Percentiles rank a stretch among this genome's conserved stretches.
Evolutionary conservation across 2,888 invertebrate genomes (phyloP).

Genomic region (Ceratothoa steindachneri): DNA sequence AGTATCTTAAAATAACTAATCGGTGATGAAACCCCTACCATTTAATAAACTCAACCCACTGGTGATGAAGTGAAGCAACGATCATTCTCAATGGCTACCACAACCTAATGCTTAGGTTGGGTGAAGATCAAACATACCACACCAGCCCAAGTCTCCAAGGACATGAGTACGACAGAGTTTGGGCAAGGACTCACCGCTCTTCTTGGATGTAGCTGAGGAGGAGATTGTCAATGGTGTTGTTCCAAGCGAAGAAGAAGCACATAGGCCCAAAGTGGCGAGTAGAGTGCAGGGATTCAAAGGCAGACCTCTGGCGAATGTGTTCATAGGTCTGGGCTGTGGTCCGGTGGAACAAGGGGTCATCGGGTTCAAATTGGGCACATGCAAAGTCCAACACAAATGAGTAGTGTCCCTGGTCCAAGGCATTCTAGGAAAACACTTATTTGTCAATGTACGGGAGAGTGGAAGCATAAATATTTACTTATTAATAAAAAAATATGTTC

Average conservation of each 20-base stretch:
- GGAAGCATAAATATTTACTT: too few relatives aligned
- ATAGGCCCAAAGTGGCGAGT: conserved; percentile 92
- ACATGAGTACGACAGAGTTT: not conserved
- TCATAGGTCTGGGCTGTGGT: conserved; percentile 72
- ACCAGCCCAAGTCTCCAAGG: too few relatives aligned
- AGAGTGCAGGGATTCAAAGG: conserved; percentile 72
- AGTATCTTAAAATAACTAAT: too few relatives aligned
- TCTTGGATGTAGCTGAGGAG: conserved; percentile 63
- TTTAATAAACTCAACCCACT: too few relatives aligned
- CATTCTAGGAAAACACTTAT: too few relatives aligned
- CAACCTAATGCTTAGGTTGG: too few relatives aligned
- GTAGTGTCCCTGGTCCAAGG: conserved; percentile 71
- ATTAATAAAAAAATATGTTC: too few relatives aligned
- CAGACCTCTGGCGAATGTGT: conserved; percentile 64
- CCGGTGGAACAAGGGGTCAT: conserved; percentile 75
- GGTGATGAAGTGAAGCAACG: too few relatives aligned
- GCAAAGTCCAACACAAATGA: conserved; percentile 82
- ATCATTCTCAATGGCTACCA: too few relatives aligned
- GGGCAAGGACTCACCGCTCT: conserved; percentile 27
- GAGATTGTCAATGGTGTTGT: conserved; percentile 71
- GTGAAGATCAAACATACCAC: too few relatives aligned
- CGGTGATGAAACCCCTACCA: too few relatives aligned
- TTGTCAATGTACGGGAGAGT: too few relatives aligned
- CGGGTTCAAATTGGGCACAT: conserved; percentile 89
- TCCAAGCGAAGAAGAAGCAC: conserved; percentile 80